Percentiles rank a stretch among this genome's conserved stretches.
phyloP scores from a whole-genome alignment of 2,888 invertebrate species.

The Drosophila diplacantha region DNA sequence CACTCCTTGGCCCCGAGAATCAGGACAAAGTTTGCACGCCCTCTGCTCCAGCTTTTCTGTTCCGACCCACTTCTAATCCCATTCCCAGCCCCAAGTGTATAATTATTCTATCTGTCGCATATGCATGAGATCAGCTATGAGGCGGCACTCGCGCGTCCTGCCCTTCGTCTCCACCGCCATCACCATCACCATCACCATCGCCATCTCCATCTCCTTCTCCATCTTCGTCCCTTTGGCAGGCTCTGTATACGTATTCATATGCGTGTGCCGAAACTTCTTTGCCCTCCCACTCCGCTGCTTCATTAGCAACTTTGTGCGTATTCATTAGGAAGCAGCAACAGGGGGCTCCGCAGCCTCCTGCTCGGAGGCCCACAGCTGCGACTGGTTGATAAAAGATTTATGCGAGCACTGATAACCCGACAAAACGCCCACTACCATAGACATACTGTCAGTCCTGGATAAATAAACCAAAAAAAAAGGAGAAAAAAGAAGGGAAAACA shows the following conservation, averaged over 20 bases:
- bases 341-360: constrained; percentile 26
- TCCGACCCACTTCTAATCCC: constrained; percentile 29
- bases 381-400: constrained; percentile 68
- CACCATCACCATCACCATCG: too few species aligned
- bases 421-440: constrained; percentile 50
- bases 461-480: constrained; percentile 46
- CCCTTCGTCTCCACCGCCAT: constrained; percentile 24
- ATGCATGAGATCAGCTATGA: constrained; percentile 41
- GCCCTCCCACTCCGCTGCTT: constrained; percentile 54
- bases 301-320: constrained; percentile 72
- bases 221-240: constrained; percentile 3
- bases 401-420: constrained; percentile 66
- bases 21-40: constrained; percentile 27
- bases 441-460: constrained; percentile 35
- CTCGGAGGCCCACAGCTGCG: constrained; percentile 53
- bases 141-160: constrained; percentile 5
- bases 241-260: constrained; percentile 46
- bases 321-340: constrained; percentile 59
- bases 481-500: constrained; percentile 18
- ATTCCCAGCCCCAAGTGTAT: constrained; percentile 45
- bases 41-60: background rate
- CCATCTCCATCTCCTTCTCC: constrained; percentile 9
- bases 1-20: constrained; percentile 2
- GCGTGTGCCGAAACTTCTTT: constrained; percentile 26
- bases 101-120: constrained; percentile 68